phyloP scores from a whole-genome alignment of 2,888 invertebrate species.

The Cryptophagus acutangulus region DNA sequence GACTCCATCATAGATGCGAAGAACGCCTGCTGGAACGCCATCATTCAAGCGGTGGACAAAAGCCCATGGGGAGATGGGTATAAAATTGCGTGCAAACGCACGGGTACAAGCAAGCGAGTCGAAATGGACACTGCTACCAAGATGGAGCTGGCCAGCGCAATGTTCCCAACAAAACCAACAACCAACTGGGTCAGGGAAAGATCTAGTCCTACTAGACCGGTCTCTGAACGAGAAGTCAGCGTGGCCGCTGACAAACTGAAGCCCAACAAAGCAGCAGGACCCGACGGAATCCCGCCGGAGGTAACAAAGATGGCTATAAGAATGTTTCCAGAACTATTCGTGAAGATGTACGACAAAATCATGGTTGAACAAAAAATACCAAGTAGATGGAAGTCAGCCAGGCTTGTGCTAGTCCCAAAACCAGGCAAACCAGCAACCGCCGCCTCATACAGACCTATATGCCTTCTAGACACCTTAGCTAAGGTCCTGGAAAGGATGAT shows the following conservation, averaged over 20 bases:
- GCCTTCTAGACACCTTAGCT: not conserved
- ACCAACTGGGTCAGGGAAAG: not conserved
- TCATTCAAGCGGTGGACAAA: not conserved
- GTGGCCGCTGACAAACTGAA: not conserved
- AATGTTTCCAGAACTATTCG: not conserved
- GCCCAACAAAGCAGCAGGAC: not conserved
- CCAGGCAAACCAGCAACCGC: not conserved
- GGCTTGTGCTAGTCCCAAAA: constrained; percentile 1
- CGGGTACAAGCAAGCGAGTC: not conserved
- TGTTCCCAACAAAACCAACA: not conserved
- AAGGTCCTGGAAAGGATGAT: not conserved
- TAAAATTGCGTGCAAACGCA: not conserved
- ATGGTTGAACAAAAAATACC: not conserved
- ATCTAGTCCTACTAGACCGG: not conserved
- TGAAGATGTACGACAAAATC: not conserved
- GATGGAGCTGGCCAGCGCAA: not conserved
- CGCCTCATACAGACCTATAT: constrained; percentile 4
- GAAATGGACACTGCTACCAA: not conserved
- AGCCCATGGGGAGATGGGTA: not conserved
- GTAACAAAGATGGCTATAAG: not conserved
- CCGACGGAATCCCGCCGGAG: constrained; percentile 1
- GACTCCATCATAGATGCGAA: not conserved
- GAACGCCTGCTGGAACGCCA: not conserved
- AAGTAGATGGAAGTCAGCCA: not conserved
- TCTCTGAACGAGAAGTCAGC: not conserved